Evolutionary conservation across 2,797 vertebrate genomes (phyloP), one percentile per base, ranked within the genome.

Genomic region (Eulemur albifrons): DNA sequence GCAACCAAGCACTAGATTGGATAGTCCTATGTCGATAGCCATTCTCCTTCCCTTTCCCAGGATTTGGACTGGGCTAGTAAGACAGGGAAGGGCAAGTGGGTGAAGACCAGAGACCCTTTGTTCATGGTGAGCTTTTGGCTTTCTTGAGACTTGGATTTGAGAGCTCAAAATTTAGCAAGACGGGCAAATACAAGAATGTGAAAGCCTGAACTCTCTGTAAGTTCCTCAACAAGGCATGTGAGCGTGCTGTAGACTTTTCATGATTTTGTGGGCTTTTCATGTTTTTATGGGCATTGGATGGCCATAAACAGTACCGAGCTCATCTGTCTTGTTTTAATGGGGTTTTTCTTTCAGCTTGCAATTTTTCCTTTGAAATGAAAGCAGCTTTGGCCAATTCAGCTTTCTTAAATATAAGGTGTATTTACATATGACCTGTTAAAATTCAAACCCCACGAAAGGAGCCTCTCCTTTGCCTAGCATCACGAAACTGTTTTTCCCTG

Each of bases 381-480:
- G 83, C 0, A 76, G 27, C 32, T 76, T 89, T 63, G 20, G 23
- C 61, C 6, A 20, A 80, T 76, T 54, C 35, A 8, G 3, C 80
- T 61, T 0, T 4, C 94, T 90, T 73, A 79, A 40, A 15, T 82
- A 76, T 73, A 83, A 88, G 93, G 94, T 95, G 43, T 75, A 69
- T 52, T 76, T 86, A 88, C 23, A 87, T 25, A 77, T 38, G 35
- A 50, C 21, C 88, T 57, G 83, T 70, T 97, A 96, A 97, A 95
- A 97, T 23, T n/a, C 13, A 94, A 80, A 61, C 89, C 7, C 70
- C 38, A 43, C 0, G 1, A 23, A 83, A 65, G 79, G n/a, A 80
- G 61, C 30, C 79, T 90, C 81, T 79, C 96, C 94, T 70, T 93
- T 90, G 54, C 18, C 48, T 18, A 0, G 30, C 35, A 17, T 69